phyloP scores from a whole-genome alignment of 2,113 vertebrate genomes.

The Halcyon senegalensis region DNA sequence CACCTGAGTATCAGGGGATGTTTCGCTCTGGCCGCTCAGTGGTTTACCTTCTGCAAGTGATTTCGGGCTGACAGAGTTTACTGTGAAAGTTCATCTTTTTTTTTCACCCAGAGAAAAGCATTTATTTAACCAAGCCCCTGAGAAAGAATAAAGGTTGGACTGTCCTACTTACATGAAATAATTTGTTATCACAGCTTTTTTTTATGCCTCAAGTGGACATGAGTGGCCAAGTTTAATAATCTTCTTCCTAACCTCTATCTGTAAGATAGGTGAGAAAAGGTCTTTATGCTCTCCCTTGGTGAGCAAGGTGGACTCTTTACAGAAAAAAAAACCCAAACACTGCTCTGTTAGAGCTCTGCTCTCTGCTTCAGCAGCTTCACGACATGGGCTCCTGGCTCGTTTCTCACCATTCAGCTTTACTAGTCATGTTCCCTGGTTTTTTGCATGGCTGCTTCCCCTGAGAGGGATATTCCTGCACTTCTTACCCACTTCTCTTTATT shows the following conservation, averaged over 20 bases:
- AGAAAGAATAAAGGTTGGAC: neutral
- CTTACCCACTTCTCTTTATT: neutral
- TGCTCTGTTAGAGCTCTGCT: neutral
- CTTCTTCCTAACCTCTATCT: neutral
- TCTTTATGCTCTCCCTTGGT: neutral
- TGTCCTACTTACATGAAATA: neutral
- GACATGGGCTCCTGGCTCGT: rapidly evolving
- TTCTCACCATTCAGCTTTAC: neutral
- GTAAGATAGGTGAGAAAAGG: neutral
- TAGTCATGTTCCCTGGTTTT: neutral
- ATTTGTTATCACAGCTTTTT: neutral
- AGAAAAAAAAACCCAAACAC: neutral
- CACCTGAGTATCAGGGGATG: neutral
- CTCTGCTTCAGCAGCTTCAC: neutral
- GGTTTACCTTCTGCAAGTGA: neutral
- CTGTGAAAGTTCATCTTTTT: neutral
- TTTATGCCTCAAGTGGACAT: neutral
- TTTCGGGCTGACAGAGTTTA: neutral
- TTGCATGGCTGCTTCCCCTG: neutral
- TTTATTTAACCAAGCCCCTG: neutral
- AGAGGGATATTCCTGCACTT: neutral
- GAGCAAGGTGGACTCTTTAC: neutral
- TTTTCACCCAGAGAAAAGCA: neutral
- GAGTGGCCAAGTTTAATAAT: neutral
- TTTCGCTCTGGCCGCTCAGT: neutral